Conservation (phyloP, 2,888 invertebrate species). For the Cephus nigrinus region DNA sequence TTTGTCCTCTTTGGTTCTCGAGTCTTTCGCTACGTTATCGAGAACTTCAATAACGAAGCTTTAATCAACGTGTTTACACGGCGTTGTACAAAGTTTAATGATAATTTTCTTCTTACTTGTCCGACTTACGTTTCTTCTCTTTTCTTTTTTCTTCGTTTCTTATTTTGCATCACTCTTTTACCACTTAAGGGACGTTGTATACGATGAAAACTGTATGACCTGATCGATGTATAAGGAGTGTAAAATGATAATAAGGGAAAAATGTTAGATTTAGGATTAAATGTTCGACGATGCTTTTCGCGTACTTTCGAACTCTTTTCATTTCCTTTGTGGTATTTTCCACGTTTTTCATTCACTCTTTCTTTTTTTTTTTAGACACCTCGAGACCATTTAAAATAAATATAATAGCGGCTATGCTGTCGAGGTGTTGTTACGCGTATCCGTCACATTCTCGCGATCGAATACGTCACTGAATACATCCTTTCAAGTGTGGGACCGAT, state of each 20-base stretch:
- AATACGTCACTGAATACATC: background rate
- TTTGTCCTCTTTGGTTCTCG: background rate
- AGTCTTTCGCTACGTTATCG: background rate
- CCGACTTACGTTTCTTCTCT: background rate
- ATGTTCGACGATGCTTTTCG: background rate
- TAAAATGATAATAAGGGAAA: slow-evolving; percentile 6
- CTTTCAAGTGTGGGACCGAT: background rate
- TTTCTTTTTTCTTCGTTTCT: background rate
- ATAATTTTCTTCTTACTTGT: background rate
- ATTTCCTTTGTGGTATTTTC: background rate
- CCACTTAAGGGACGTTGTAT: slow-evolving; percentile 16
- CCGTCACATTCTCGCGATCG: background rate
- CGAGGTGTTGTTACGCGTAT: background rate
- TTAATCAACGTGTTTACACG: slow-evolving; percentile 3
- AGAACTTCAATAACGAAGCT: slow-evolving; percentile 7
- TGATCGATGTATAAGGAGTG: slow-evolving; percentile 13
- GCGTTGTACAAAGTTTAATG: slow-evolving; percentile 13
- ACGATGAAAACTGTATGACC: slow-evolving; percentile 20
- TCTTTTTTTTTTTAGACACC: background rate
- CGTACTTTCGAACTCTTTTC: background rate
- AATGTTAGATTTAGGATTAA: slow-evolving; percentile 10
- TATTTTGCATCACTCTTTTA: background rate
- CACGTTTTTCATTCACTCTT: background rate
- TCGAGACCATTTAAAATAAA: slow-evolving; percentile 3
- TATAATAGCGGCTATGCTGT: slow-evolving; percentile 5